Percentiles rank a stretch among this genome's conserved stretches.
Conservation (phyloP, 2,113 vertebrate species). For the Halcyon senegalensis region DNA sequence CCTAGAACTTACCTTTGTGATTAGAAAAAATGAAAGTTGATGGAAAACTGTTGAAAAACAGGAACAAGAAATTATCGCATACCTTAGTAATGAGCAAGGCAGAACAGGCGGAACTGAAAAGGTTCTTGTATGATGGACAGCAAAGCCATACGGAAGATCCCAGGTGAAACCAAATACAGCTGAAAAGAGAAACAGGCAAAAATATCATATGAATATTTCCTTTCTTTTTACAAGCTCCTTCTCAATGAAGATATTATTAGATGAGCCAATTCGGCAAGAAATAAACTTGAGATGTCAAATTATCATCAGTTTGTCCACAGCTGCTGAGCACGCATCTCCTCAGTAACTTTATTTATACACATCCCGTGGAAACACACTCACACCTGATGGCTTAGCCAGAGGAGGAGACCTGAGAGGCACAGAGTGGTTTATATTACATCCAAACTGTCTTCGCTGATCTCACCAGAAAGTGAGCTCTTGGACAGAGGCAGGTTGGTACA, state of each 20-base stretch:
- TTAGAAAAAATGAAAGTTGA: neutral
- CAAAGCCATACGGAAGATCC: neutral
- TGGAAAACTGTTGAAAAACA: neutral
- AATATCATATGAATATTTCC: neutral
- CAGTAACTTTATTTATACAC: neutral
- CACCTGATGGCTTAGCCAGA: neutral
- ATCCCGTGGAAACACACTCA: neutral
- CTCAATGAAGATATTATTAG: neutral
- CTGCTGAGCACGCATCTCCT: neutral
- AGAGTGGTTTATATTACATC: neutral
- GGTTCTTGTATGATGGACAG: neutral
- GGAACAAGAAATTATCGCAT: neutral
- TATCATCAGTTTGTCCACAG: neutral
- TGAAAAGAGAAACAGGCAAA: neutral
- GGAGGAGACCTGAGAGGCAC: neutral
- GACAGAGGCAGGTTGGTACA: neutral
- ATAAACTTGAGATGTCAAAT: neutral
- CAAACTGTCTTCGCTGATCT: neutral
- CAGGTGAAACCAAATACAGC: neutral
- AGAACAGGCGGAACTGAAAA: neutral
- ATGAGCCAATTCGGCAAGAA: neutral
- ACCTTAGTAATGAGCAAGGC: neutral
- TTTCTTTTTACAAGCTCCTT: neutral
- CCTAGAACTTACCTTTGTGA: neutral
- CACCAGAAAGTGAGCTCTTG: neutral